phyloP scores from a whole-genome alignment of 2,113 vertebrate genomes.

The Ceratotherium simum region DNA sequence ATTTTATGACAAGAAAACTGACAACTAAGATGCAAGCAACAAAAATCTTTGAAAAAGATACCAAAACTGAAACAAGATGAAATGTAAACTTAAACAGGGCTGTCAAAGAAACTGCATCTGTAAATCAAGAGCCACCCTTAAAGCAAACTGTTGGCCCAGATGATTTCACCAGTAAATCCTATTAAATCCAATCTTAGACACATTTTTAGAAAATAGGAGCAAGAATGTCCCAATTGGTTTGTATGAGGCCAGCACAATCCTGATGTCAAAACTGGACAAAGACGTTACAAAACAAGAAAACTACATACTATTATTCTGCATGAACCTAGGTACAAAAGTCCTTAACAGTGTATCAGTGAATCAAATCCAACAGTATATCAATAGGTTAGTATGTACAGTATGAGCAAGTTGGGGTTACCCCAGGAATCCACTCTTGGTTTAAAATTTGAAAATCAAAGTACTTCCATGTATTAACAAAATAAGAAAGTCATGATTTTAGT shows the following conservation, averaged over 20 bases:
- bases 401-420: neutral
- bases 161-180: neutral
- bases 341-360: neutral
- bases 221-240: neutral
- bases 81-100: neutral
- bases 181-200: neutral
- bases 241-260: neutral
- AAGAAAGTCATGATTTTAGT: neutral
- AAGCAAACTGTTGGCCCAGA: neutral
- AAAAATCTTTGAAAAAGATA: slow-evolving; percentile 3
- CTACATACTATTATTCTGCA: neutral
- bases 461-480: neutral
- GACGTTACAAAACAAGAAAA: neutral
- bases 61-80: neutral
- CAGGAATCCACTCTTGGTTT: neutral
- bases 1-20: neutral
- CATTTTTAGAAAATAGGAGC: neutral
- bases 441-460: neutral
- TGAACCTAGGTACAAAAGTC: neutral
- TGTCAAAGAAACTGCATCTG: neutral
- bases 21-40: neutral
- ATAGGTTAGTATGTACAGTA: neutral
- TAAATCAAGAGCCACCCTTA: neutral
- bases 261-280: neutral
- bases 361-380: neutral